Evolutionary conservation across 92 coral and sea anemone genomes (phyloP).

Genomic region (Virgularia gustaviana): DNA sequence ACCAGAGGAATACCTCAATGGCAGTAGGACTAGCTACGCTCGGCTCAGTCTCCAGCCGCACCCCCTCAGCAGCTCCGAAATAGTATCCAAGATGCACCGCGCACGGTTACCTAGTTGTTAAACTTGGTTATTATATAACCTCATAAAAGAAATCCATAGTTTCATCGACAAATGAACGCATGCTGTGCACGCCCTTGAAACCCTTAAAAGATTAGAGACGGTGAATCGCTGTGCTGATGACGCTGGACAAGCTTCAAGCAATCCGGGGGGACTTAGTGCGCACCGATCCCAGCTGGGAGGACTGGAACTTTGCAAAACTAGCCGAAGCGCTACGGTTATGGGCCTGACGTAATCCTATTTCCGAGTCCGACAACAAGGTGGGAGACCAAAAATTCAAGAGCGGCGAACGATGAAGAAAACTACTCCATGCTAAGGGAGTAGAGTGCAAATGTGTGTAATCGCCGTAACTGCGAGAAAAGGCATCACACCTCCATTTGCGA

Average conservation of each 20-base stretch:
- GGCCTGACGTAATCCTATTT: not conserved
- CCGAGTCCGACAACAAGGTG: not conserved
- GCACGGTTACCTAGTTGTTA: no score
- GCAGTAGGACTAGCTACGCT: no score
- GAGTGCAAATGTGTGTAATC: not conserved
- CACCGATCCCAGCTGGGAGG: not conserved
- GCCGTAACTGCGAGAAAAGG: slow-evolving; percentile 4
- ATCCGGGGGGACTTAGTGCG: not conserved
- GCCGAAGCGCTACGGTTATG: slow-evolving; percentile 1
- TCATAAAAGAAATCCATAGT: not conserved
- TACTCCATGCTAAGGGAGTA: not conserved
- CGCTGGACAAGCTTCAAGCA: not conserved
- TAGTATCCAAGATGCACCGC: no score
- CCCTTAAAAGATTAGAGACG: not conserved
- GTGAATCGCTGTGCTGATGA: not conserved
- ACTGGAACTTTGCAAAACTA: not conserved
- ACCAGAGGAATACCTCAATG: no score
- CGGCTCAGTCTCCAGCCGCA: no score
- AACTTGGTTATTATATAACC: no score
- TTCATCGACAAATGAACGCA: not conserved
- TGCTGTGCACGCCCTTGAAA: not conserved
- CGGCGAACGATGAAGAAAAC: no score
- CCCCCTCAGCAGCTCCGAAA: no score
- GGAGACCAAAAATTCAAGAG: no score
- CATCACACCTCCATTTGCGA: slow-evolving; percentile 25